Evolutionary conservation across 2,797 vertebrate species (phyloP).

Genomic region (Sebastes cheni): DNA sequence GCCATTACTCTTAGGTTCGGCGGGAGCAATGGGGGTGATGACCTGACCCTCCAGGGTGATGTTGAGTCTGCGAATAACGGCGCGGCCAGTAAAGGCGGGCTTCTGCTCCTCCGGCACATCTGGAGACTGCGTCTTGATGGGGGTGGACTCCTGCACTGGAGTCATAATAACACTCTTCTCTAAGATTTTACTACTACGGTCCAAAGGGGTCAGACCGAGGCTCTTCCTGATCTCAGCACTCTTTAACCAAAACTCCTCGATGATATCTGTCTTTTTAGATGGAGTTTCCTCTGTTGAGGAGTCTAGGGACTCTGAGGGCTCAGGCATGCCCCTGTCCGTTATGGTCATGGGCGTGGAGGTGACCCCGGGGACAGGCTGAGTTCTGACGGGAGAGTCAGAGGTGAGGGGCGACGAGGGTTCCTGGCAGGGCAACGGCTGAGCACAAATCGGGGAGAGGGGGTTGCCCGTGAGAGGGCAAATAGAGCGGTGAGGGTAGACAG

Average conservation of each 20-base stretch:
- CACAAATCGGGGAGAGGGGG: constrained; percentile 90
- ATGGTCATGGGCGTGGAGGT: constrained; percentile 88
- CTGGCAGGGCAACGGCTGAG: constrained; percentile 88
- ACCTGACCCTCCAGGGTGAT: constrained; percentile 87
- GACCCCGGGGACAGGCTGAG: constrained; percentile 88
- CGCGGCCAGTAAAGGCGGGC: constrained; percentile 78
- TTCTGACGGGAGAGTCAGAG: constrained; percentile 88
- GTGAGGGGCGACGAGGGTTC: constrained; percentile 85
- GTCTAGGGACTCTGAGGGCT: constrained; percentile 73
- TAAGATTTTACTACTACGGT: constrained; percentile 83
- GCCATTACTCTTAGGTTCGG: constrained; percentile 79
- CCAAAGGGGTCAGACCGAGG: constrained; percentile 89
- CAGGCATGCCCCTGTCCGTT: constrained; percentile 60
- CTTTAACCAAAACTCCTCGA: constrained; percentile 97
- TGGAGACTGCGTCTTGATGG: constrained; percentile 70
- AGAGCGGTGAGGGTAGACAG: constrained; percentile 75
- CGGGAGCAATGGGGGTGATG: constrained; percentile 85
- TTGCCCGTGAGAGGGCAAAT: constrained; percentile 77
- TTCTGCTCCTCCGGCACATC: constrained; percentile 80
- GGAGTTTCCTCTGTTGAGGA: constrained; percentile 80
- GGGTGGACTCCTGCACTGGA: constrained; percentile 61
- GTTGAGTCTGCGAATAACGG: constrained; percentile 85
- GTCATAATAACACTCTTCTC: constrained; percentile 76
- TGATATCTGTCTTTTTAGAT: constrained; percentile 88
- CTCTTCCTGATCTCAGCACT: constrained; percentile 95